Evolutionary conservation across 1,140 invertebrate species (phyloP).

Genomic region (Vanessa tameamea): DNA sequence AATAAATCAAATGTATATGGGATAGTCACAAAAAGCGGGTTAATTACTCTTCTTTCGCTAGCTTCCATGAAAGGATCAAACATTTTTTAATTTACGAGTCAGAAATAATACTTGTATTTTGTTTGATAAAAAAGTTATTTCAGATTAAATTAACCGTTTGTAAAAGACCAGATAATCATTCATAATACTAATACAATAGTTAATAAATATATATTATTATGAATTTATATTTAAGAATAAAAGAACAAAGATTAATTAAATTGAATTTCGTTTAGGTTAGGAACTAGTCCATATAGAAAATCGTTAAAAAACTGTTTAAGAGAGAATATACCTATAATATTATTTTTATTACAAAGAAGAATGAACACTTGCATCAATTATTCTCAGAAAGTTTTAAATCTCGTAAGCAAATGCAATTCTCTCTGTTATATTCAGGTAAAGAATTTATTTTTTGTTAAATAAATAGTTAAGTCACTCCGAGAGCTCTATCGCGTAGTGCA

Average conservation of each 20-base stretch:
- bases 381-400: conserved; percentile 22
- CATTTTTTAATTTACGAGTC: conserved; percentile 40
- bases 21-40: conserved; percentile 71
- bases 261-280: conserved; percentile 7
- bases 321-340: conserved; percentile 2
- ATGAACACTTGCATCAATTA: conserved; percentile 28
- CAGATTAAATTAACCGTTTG: background rate
- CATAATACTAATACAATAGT: conserved; percentile 3
- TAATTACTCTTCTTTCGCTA: conserved; percentile 70
- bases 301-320: conserved; percentile 4
- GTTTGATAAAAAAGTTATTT: background rate
- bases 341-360: conserved; percentile 10
- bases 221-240: conserved; percentile 3
- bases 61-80: conserved; percentile 69
- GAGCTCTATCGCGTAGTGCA: conserved; percentile 14
- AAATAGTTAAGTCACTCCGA: background rate
- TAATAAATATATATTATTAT: conserved; percentile 5
- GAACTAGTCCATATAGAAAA: background rate
- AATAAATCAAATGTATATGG: conserved; percentile 79
- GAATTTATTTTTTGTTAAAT: conserved; percentile 29
- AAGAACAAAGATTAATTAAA: conserved; percentile 15
- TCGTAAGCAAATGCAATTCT: conserved; percentile 44
- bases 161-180: background rate
- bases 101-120: conserved; percentile 6
- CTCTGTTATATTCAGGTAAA: conserved; percentile 47